Evolutionary conservation across 2,888 invertebrate genomes (phyloP), one percentile per base, ranked within the genome.

Genomic region (Nemapogon koenigi): DNA sequence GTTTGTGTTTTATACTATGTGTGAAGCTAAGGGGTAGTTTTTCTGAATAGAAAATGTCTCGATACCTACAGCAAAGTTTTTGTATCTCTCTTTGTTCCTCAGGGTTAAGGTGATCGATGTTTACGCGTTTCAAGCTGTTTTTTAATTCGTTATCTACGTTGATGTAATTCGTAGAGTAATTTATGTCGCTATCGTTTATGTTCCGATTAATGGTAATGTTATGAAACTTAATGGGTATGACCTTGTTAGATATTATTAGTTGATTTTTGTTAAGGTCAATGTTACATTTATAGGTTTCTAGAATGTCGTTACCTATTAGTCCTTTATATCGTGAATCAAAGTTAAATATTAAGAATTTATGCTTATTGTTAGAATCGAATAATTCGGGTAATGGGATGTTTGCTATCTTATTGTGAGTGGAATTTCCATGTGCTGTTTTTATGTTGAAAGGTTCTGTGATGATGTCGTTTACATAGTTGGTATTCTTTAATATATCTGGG

Each of bases 31-130:
- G 17, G 0, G 54, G 51, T 2, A 55, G 46, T 3, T 48, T 37
- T 8, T 57, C 56, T 7, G 40, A 45, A 27, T 58, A 46, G 36
- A 62, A 58, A 2, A 62, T 51, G 22, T 59, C 54, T 4, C 43
- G 40, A 43, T 45, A 55, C 42, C 57, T 44, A 1, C 19, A 13
- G 16, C 51, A 49, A 10, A 55, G 30, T 16, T 49, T 41, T 14
- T 35, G 6, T 14, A 57, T 45, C 38, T 16, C 7, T 6, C 40
- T 6, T 27, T 37, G 40, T 49, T 60, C 56, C 41, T 57, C 53
- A 1, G 31, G 4, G 33, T 56, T 55, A 27, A 51, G 42, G 27
- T 54, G 50, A 11, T 49, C 44, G 16, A 10, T 27, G 15, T 13
- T 3, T n/a, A 16, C 11, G 26, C 36, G 26, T 16, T 27, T 16